Evolutionary conservation across 2,113 vertebrate genomes (phyloP).

Genomic region (Tiliqua scincoides): DNA sequence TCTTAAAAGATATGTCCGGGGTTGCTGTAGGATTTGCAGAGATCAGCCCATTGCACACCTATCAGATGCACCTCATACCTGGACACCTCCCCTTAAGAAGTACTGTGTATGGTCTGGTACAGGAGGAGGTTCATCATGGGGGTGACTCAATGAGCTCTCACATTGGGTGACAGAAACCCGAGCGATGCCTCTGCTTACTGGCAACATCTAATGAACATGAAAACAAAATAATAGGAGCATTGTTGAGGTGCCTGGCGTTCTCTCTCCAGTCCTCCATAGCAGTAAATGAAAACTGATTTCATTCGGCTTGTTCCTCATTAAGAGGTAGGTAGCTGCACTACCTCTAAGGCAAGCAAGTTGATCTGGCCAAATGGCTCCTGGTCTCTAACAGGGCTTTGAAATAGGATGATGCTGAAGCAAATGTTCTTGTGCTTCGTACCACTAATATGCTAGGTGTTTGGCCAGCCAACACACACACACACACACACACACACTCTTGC

Average conservation of each 20-base stretch:
- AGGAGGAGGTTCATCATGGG: too few species aligned
- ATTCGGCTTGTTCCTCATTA: constrained; percentile 40
- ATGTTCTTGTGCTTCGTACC: constrained; percentile 45
- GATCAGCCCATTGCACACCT: background rate
- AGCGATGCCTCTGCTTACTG: background rate
- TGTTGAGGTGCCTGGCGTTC: constrained; percentile 2
- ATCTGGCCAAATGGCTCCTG: constrained; percentile 22
- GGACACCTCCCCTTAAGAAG: background rate
- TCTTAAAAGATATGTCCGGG: constrained; percentile 60
- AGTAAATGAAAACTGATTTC: constrained; percentile 55
- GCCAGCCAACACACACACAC: constrained; percentile 6
- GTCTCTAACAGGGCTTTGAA: constrained; percentile 42
- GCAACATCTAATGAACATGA: constrained; percentile 14
- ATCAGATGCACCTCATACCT: background rate
- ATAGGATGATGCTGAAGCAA: constrained; percentile 52
- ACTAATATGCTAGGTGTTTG: constrained; percentile 32
- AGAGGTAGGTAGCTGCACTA: constrained; percentile 38
- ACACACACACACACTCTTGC: background rate
- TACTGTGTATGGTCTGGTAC: too few species aligned
- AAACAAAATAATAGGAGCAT: background rate
- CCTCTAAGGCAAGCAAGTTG: constrained; percentile 45
- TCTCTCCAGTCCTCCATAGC: constrained; percentile 12
- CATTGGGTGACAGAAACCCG: background rate
- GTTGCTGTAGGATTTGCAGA: background rate
- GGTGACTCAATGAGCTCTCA: too few species aligned